Evolutionary conservation across 2,888 invertebrate genomes (phyloP), one percentile per base, ranked within the genome.

Genomic region (Tenthredo distinguenda): DNA sequence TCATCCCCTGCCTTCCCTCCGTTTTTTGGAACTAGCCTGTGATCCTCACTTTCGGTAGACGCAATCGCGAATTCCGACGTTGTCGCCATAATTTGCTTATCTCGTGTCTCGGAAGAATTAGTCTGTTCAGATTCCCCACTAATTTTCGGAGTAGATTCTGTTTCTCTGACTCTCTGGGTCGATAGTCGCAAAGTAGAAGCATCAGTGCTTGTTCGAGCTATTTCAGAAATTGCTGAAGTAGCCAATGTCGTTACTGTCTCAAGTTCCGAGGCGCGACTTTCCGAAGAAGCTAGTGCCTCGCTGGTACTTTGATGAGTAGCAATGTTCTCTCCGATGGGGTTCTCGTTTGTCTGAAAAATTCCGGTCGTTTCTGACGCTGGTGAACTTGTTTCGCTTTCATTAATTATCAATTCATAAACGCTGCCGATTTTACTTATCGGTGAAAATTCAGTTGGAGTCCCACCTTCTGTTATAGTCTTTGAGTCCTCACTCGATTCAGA

Each of bases 361-460:
- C 84, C 85, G 21, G 85, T 84, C 18, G 86, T 86, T 86, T 65
- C 77, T 1, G 86, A 84, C 31, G 86, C 86, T 9, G 86, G 85
- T 6, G 85, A 62, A 21, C 83, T 86, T 71, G 15, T 12, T 37
- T 34, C 71, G 71, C 71, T 71, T 18, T 34, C n/a, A n/a, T 37
- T 37, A 12, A 5, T 65, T 10, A 81, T 26, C 15, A 58, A 21
- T 1, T 65, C 31, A 65, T 18, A 50, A 47, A 40, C 9, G 1
- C 40, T 40, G 40, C 9, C 40, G 40, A 40, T 40, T 40, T 0
- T 40, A 40, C 9, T 40, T 40, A 40, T 9, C 9, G 9, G 10
- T 7, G 40, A 43, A 43, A 43, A 10, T 10, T 43, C 10, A 43
- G 9, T 43, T 10, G 40, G 1, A 10, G 40, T 43, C 40, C 40